Conservation (phyloP, 2,797 vertebrate species). For the Capromys pilorides region DNA sequence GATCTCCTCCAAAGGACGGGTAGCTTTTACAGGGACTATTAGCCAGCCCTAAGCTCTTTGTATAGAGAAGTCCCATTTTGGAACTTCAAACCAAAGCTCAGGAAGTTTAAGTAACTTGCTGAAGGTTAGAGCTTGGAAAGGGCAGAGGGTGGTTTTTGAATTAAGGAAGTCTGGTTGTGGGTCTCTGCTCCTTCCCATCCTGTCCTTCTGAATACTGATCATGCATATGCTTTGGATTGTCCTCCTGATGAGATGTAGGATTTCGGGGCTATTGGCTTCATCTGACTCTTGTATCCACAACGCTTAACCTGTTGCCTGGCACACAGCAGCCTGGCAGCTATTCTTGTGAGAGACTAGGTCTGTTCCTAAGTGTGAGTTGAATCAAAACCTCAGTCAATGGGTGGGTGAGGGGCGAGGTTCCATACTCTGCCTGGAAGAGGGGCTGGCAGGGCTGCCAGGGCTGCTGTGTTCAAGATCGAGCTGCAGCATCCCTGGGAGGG, state of each 20-base stretch:
- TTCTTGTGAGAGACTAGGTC: neutral
- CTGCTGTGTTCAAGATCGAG: neutral
- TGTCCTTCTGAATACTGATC: neutral
- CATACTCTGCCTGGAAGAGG: neutral
- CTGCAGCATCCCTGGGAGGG: neutral
- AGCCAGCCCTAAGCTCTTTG: neutral
- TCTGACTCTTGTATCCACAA: neutral
- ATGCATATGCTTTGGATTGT: neutral
- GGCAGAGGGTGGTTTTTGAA: slow-evolving; percentile 7
- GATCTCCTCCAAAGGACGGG: neutral
- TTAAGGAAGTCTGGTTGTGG: neutral
- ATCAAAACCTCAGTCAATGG: neutral
- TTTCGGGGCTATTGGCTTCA: neutral
- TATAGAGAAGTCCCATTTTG: neutral
- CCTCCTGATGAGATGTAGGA: neutral
- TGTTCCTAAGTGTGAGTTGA: neutral
- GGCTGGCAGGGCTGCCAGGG: too few species aligned
- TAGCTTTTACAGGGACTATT: neutral
- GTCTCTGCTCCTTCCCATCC: neutral
- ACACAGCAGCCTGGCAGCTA: too few species aligned
- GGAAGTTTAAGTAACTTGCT: neutral
- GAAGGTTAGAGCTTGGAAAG: neutral
- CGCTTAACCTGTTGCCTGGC: neutral
- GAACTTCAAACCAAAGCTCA: neutral
- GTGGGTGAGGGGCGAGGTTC: neutral